Conservation (phyloP, 2,888 invertebrate genomes). For the Tridacna gigas region DNA sequence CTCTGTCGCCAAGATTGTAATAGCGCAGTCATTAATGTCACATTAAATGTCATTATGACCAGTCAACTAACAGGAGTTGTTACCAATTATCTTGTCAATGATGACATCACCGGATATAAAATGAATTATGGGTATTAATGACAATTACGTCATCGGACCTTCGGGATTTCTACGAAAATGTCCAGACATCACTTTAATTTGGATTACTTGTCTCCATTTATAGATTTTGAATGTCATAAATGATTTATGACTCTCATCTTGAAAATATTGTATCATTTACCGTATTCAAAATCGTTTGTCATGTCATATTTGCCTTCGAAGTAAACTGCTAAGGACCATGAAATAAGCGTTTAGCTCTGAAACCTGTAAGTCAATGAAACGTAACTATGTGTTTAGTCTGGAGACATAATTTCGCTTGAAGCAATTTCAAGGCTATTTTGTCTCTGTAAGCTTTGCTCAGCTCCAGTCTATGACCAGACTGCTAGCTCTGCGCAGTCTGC, state of each 20-base stretch:
- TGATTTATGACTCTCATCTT: conserved; percentile 8
- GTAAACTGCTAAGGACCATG: too few relatives aligned
- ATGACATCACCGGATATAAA: conserved; percentile 39
- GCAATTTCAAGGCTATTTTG: too few relatives aligned
- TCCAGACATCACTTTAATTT: conserved; percentile 9
- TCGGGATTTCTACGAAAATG: conserved; percentile 9
- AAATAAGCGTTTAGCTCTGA: too few relatives aligned
- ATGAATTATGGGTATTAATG: conserved; percentile 28
- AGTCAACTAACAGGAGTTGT: conserved; percentile 29
- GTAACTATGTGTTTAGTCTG: too few relatives aligned
- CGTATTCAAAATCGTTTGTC: too few relatives aligned
- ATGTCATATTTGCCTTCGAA: too few relatives aligned
- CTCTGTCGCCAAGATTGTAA: conserved; percentile 38
- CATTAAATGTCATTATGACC: conserved; percentile 31
- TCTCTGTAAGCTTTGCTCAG: too few relatives aligned
- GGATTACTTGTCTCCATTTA: background rate
- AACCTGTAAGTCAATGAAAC: too few relatives aligned
- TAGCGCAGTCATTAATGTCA: conserved; percentile 29
- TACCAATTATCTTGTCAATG: conserved; percentile 42
- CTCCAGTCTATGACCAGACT: too few relatives aligned
- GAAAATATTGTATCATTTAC: too few relatives aligned
- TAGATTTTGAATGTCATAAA: conserved; percentile 4
- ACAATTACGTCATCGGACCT: conserved; percentile 21
- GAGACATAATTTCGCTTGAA: too few relatives aligned
- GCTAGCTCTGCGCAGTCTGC: too few relatives aligned